Percentiles rank a stretch among this genome's conserved stretches.
Evolutionary conservation across 35 echinoderm and acorn worm species (phyloP).

Genomic region (Strongylocentrotus purpuratus): DNA sequence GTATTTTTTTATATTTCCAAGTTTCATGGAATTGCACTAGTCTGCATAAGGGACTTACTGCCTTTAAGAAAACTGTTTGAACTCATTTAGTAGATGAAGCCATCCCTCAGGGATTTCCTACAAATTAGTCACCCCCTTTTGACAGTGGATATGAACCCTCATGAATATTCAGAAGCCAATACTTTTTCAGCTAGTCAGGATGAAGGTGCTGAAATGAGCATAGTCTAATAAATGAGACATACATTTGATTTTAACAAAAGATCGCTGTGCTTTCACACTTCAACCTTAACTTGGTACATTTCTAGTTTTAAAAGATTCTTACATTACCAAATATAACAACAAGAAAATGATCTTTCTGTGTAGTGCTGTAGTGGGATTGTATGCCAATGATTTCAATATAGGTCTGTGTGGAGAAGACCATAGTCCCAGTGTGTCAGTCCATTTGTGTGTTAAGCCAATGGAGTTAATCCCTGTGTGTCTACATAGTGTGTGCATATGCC

Average conservation of each 20-base stretch:
- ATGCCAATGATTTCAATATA: too few relatives aligned
- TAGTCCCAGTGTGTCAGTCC: not conserved
- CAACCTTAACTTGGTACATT: too few relatives aligned
- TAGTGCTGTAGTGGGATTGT: too few relatives aligned
- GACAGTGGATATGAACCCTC: not conserved
- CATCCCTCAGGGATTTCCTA: not conserved
- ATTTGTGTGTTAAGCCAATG: constrained; percentile 11
- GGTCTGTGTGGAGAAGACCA: not conserved
- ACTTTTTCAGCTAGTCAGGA: not conserved
- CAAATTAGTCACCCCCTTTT: not conserved
- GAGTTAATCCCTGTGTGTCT: not conserved
- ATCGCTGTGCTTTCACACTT: too few relatives aligned
- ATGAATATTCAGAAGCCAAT: not conserved
- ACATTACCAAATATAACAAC: too few relatives aligned
- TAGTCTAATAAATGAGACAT: not conserved
- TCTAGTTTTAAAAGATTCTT: too few relatives aligned
- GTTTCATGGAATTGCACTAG: too few relatives aligned
- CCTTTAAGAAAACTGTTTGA: too few relatives aligned
- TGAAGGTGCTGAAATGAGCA: too few relatives aligned
- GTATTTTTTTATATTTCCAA: too few relatives aligned
- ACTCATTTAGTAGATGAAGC: not conserved
- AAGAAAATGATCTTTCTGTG: too few relatives aligned
- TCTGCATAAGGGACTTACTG: too few relatives aligned
- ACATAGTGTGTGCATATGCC: not conserved
- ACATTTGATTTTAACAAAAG: not conserved